Evolutionary conservation across 2,888 invertebrate species (phyloP), one percentile per base, ranked within the genome.

Genomic region (Melikaiella ostensackeni): DNA sequence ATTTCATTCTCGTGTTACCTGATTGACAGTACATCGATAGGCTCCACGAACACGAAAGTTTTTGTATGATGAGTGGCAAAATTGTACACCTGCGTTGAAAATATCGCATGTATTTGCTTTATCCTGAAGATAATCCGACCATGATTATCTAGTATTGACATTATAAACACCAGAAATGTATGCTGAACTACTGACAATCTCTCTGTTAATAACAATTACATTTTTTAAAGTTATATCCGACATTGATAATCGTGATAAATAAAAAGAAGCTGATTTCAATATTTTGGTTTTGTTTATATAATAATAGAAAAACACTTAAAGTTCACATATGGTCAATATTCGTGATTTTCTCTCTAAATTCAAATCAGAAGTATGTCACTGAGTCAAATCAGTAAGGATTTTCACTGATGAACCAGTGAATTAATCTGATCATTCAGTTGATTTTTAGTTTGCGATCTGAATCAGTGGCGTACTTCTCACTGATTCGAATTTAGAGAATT

Each of bases 101-200:
- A 50, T 70, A 70, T 55, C n/a, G 70, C 50, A 70, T 50, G 70
- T 70, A 11, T 33, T 1, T n/a, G 11, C 30, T 30, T 30, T 50
- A 50, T 55, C 21, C 1, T 30, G 30, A 1, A 50, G 70, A 70
- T 70, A 11, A 50, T 70, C 50, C 9, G 30, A 70, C 3, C 33
- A 70, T 50, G 33, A 70, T 70, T 70, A 55, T 70, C n/a, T 33
- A n/a, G 8, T 70, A 30, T 50, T 55, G 50, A 33, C 50, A 33
- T 55, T 30, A 11, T 21, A 55, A 11, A 33, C n/a, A 13, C 50
- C n/a, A 30, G 27, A 33, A 70, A 70, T 33, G 6, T 11, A 19
- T 30, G 30, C 30, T n/a, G 2, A 42, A 50, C n/a, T 30, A 5
- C 4, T 42, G 6, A 16, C 0, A 42, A 5, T 6, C 5, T 42